Conservation (phyloP, 2,888 invertebrate genomes). For the Drosophila nigritarsus region DNA sequence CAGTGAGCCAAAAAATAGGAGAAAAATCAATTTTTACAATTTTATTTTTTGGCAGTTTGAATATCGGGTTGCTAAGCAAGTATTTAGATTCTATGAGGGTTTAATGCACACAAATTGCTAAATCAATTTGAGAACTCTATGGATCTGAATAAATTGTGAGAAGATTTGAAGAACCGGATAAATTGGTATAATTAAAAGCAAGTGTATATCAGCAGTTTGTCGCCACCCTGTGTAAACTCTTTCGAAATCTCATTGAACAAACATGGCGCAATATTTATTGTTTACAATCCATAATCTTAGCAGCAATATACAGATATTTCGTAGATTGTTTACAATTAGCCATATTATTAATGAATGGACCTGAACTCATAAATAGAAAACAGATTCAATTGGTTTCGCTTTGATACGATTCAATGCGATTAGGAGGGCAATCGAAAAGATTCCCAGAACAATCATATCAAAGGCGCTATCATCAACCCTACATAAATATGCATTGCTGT, state of each 20-base stretch:
- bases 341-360: conserved; percentile 61
- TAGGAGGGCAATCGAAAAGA: conserved; percentile 39
- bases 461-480: conserved; percentile 20
- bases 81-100: neutral
- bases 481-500: conserved; percentile 12
- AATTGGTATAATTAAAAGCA: neutral
- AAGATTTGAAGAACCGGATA: neutral
- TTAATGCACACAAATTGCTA: neutral
- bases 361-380: conserved; percentile 53
- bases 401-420: conserved; percentile 33
- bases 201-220: conserved; percentile 45
- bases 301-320: conserved; percentile 41
- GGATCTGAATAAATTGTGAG: neutral
- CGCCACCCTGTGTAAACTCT: conserved; percentile 60
- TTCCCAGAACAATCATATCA: conserved; percentile 22
- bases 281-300: conserved; percentile 52
- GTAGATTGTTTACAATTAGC: conserved; percentile 49
- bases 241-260: conserved; percentile 49
- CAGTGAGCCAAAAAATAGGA: conserved; percentile 6
- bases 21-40: conserved; percentile 16
- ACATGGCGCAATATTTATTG: conserved; percentile 50
- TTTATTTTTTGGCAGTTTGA: conserved; percentile 1
- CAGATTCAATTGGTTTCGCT: conserved; percentile 44
- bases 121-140: neutral
- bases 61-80: conserved; percentile 36